A percentile compares a stretch with the other conserved stretches of the same genome.
Conservation (phyloP, 2,113 vertebrate genomes). For the Bos javanicus region DNA sequence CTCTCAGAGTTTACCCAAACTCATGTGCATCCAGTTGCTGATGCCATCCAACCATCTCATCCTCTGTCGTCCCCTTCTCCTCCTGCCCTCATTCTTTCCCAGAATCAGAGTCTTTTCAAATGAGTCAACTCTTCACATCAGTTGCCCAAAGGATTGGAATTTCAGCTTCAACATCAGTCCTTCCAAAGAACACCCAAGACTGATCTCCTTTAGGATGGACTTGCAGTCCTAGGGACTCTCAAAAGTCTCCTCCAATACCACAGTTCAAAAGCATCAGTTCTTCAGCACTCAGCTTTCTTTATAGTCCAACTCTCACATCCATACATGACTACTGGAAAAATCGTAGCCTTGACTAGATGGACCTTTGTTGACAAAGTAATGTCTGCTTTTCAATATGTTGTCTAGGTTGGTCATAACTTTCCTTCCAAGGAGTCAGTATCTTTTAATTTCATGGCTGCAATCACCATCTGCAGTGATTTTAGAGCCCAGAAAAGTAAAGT, state of each 20-base stretch:
- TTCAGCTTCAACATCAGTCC: background rate
- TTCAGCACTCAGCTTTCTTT: background rate
- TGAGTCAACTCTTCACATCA: background rate
- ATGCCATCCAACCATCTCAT: background rate
- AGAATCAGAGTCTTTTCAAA: background rate
- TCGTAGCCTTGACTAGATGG: background rate
- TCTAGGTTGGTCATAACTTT: background rate
- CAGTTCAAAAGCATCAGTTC: background rate
- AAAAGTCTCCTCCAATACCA: fast-evolving
- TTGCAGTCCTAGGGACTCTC: background rate
- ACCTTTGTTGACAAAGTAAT: background rate
- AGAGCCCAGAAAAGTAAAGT: background rate
- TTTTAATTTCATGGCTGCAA: background rate
- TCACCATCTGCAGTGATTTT: background rate
- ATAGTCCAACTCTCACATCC: background rate
- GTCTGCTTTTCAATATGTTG: background rate
- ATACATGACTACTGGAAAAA: background rate
- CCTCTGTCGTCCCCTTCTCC: background rate
- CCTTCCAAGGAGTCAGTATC: background rate
- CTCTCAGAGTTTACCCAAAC: background rate
- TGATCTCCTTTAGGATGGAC: background rate
- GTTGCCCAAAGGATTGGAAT: background rate
- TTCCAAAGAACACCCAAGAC: background rate
- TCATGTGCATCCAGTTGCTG: background rate
- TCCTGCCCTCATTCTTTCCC: background rate